Conservation (phyloP, 2,113 vertebrate species). For the Heptranchias perlo region DNA sequence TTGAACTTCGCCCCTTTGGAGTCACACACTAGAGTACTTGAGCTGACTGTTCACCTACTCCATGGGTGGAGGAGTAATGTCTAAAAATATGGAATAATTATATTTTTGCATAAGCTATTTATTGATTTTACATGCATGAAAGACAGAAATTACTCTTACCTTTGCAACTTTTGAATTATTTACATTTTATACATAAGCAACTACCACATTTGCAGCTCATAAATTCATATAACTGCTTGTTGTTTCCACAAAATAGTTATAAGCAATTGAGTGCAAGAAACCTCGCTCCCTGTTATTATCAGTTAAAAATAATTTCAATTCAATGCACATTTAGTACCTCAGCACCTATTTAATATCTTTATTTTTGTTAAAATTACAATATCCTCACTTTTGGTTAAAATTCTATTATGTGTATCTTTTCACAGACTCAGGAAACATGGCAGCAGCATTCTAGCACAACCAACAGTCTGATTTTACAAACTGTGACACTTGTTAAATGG, state of each 20-base stretch:
- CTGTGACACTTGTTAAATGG: conserved; percentile 1
- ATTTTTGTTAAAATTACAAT: background rate
- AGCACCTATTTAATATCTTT: too few relatives aligned
- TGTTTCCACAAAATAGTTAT: background rate
- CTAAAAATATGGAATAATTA: background rate
- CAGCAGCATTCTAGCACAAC: background rate
- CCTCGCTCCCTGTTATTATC: background rate
- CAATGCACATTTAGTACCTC: background rate
- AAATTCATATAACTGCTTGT: background rate
- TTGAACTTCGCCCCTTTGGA: background rate
- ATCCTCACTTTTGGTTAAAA: background rate
- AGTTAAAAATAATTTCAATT: background rate
- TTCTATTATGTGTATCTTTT: background rate
- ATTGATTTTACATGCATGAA: background rate
- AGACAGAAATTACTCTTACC: background rate
- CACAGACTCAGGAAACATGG: background rate
- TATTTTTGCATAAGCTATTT: background rate
- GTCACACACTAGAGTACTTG: too few relatives aligned
- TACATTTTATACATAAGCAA: background rate
- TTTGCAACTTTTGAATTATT: background rate
- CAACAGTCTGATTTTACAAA: background rate
- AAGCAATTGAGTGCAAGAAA: background rate
- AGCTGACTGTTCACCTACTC: background rate
- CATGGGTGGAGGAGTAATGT: background rate
- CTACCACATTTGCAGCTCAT: background rate